phyloP scores from a whole-genome alignment of 2,797 vertebrate genomes.

The Labroides dimidiatus region DNA sequence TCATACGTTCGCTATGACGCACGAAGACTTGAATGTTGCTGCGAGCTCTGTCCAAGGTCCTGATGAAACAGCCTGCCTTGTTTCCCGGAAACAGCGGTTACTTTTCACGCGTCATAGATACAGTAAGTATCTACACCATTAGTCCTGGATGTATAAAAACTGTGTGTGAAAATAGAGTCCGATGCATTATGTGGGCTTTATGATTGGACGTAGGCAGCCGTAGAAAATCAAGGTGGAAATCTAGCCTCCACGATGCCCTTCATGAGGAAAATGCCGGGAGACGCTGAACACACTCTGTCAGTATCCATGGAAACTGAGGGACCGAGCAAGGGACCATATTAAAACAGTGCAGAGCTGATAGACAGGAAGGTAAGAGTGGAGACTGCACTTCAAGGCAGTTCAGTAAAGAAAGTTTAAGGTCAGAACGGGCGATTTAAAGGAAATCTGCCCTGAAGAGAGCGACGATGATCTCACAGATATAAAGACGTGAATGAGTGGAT shows the following conservation, averaged over 20 bases:
- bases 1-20: conserved; percentile 2
- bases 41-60: conserved; percentile 65
- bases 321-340: conserved; percentile 73
- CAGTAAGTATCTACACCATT: conserved; percentile 48
- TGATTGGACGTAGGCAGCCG: conserved; percentile 26
- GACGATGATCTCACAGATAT: conserved; percentile 10
- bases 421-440: conserved; percentile 42
- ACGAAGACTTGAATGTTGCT: conserved; percentile 25
- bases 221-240: conserved; percentile 69
- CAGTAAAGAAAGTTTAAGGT: conserved; percentile 58
- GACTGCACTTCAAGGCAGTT: conserved; percentile 38
- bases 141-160: conserved; percentile 21
- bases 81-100: conserved; percentile 66
- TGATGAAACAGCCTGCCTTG: conserved; percentile 72
- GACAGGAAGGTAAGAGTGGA: conserved; percentile 55
- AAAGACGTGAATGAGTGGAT: conserved; percentile 22
- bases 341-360: conserved; percentile 76
- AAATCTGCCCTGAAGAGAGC: conserved; percentile 23
- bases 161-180: conserved; percentile 25
- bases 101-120: conserved; percentile 46
- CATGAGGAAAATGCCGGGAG: conserved; percentile 82
- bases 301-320: conserved; percentile 88
- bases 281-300: conserved; percentile 80
- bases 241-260: conserved; percentile 81
- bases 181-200: conserved; percentile 18